phyloP scores from a whole-genome alignment of 2,888 invertebrate genomes.

The Dastarcus helophoroides region DNA sequence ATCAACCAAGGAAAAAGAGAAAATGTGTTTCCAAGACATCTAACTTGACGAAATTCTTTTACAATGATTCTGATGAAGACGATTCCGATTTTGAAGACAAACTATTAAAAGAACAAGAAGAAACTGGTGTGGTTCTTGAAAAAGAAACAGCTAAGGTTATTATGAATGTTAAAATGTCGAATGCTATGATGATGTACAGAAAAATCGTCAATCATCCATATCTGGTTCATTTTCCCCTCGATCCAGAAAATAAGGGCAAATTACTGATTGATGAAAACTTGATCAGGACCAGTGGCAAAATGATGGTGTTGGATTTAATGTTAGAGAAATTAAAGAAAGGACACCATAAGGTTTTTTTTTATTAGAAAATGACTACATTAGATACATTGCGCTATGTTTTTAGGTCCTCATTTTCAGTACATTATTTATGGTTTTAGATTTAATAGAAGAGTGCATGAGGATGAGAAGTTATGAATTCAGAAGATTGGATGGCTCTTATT shows the following conservation, averaged over 20 bases:
- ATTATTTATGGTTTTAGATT: slow-evolving; percentile 48
- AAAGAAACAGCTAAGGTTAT: neutral
- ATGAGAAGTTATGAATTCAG: slow-evolving; percentile 38
- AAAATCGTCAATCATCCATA: slow-evolving; percentile 57
- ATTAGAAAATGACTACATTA: too few relatives aligned
- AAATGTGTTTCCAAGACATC: too few relatives aligned
- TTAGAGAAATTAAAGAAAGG: slow-evolving; percentile 41
- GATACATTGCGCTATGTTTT: too few relatives aligned
- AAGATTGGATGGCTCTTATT: slow-evolving; percentile 45
- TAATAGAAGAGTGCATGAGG: slow-evolving; percentile 51
- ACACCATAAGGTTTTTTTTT: slow-evolving; percentile 35
- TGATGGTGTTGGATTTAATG: slow-evolving; percentile 52
- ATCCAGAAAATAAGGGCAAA: slow-evolving; percentile 24
- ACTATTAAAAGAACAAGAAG: neutral
- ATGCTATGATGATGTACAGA: slow-evolving; percentile 40
- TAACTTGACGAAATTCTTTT: too few relatives aligned
- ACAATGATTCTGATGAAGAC: neutral
- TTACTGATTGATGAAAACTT: slow-evolving; percentile 40
- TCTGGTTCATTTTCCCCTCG: slow-evolving; percentile 49
- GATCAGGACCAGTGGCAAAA: slow-evolving; percentile 47
- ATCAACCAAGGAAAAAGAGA: too few relatives aligned
- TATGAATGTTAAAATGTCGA: slow-evolving; percentile 28
- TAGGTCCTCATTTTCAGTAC: slow-evolving; percentile 57
- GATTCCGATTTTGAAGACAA: neutral
- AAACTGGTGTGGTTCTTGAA: neutral